Conservation (phyloP, 2,797 vertebrate species). For the Clarias fuscus region DNA sequence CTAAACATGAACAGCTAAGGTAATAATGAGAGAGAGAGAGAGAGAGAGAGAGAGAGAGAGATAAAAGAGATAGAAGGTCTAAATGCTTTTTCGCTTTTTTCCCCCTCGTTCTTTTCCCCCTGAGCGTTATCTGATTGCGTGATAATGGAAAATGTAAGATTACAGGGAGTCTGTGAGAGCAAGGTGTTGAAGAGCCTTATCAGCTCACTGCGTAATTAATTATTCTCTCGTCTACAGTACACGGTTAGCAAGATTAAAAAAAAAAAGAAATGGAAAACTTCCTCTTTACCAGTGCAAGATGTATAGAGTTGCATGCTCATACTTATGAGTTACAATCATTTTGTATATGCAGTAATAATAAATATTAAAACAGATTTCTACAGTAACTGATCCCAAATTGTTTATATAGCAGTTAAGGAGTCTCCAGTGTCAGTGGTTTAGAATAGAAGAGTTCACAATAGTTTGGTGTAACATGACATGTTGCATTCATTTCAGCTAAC, state of each 20-base stretch:
- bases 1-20: not conserved
- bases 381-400: not conserved
- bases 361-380: not conserved
- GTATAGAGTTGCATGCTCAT: not conserved
- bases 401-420: not conserved
- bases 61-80: conserved; percentile 16
- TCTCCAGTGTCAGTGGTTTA: not conserved
- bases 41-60: not conserved
- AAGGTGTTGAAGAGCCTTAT: conserved; percentile 60
- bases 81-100: not conserved
- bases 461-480: not conserved
- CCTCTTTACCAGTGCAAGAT: not conserved
- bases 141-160: conserved; percentile 59
- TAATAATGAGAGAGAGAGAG: not conserved
- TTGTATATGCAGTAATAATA: not conserved
- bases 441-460: not conserved
- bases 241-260: conserved; percentile 58
- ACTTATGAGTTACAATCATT: not conserved
- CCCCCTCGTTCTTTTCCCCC: not conserved
- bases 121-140: conserved; percentile 52
- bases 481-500: not conserved
- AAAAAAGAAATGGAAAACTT: not conserved
- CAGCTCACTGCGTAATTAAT: conserved; percentile 53
- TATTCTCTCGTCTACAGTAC: conserved; percentile 49
- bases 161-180: conserved; percentile 46